phyloP scores from a whole-genome alignment of 2,888 invertebrate genomes.

The Azorinus chamasolen region DNA sequence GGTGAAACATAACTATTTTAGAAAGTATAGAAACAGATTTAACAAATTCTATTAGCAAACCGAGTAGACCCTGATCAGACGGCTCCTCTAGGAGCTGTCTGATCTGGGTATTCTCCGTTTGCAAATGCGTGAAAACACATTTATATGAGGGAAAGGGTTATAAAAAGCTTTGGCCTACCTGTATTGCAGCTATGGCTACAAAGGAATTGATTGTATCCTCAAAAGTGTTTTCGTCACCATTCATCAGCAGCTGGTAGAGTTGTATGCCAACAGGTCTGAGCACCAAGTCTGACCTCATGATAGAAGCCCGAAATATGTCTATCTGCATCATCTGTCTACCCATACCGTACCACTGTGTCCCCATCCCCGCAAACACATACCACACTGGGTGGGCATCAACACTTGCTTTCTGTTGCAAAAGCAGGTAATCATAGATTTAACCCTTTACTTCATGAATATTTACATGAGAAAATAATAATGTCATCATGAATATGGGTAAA shows the following conservation, averaged over 20 bases:
- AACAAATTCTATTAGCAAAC: no score
- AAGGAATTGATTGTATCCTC: constrained; percentile 96
- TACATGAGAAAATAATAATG: no score
- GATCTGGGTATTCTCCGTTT: no score
- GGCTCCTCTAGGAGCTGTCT: no score
- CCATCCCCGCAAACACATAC: constrained; percentile 99
- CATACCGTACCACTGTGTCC: constrained; percentile 99
- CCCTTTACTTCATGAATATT: background rate
- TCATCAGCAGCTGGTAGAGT: constrained; percentile 92
- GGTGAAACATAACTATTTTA: no score
- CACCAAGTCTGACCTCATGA: constrained; percentile 92
- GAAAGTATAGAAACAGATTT: no score
- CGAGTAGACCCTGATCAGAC: no score
- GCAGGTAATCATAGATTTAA: constrained; percentile 22
- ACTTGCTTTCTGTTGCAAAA: constrained; percentile 80
- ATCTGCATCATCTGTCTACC: constrained; percentile 94
- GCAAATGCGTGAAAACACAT: no score
- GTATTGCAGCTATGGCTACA: constrained; percentile 97
- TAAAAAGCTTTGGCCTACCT: constrained; percentile 88
- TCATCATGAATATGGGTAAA: no score
- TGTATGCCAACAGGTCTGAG: constrained; percentile 93
- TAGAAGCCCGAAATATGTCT: constrained; percentile 93
- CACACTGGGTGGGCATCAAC: constrained; percentile 93
- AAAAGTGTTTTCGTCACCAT: constrained; percentile 92
- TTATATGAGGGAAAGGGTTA: no score